Base-by-base conservation (phyloP, 2,888 invertebrate genomes). In the Perithous albicinctus region DNA sequence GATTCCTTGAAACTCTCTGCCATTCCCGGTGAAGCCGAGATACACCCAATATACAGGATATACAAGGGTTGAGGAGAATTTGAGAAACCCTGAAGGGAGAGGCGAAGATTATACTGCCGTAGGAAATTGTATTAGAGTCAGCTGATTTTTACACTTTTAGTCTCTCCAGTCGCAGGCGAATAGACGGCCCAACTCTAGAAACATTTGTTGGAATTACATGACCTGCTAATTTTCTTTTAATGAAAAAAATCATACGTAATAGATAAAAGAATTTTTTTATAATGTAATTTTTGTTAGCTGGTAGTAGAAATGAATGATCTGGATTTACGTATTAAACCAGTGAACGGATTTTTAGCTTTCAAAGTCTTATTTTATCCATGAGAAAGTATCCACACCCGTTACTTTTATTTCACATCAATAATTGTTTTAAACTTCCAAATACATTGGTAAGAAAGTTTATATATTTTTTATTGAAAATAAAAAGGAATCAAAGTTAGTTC, bases 81-180 rank as follows among this genome's bases (percentile, higher is more conserved):
- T 56, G 67, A 67, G 66, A 79, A 43, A 7, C 8, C 10, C 0
- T 1, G 23, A 20, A 10, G 23, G 51, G 51, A 2, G 0, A 46
- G 56, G 26, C 29, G 29, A 78, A n/a, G n/a, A 78, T 82, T 66
- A 66, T 74, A 41, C 38, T 38, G 54, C 26, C 43, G 41, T n/a
- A 76, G 79, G 63, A 76, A 82, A 79, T 79, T 75, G 70, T 75
- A 41, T 82, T 63, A 79, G 63, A 70, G 51, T 82, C 78, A 41
- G 79, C 54, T 67, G 76, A 76, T 41, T 61, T 43, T 78, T 46
- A 59, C 23, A 38, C 51, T 23, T n/a, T 23, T 38, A n/a, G 15
- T 41, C 26, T 26, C 56, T 29, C 18, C 12, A 15, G 56, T 15
- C 4, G 38, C 6, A 3, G 20, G 48, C 2, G n/a, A 35, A 41